A percentile compares a stretch with the other conserved stretches of the same genome.
Conservation (phyloP, 2,888 invertebrate genomes). For the Ichneumoninae sp. region DNA sequence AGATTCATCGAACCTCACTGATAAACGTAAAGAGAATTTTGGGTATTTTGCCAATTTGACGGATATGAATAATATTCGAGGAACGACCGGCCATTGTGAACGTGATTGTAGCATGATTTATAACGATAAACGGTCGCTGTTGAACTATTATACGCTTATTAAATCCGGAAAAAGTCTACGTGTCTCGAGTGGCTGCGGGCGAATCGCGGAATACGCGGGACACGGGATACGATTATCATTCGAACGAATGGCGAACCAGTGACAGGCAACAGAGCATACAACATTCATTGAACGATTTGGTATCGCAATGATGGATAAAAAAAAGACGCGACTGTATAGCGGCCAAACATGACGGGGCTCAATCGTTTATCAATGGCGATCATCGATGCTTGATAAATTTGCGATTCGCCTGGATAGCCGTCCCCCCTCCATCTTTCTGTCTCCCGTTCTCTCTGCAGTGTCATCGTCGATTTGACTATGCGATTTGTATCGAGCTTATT, state of each 20-base stretch:
- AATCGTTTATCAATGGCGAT: conserved; percentile 60
- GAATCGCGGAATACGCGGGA: conserved; percentile 31
- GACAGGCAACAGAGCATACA: conserved; percentile 12
- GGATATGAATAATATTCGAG: background rate
- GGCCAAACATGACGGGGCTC: conserved; percentile 45
- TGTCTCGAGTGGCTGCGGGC: conserved; percentile 8
- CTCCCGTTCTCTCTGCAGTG: background rate
- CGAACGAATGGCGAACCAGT: conserved; percentile 44
- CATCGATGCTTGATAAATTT: conserved; percentile 66
- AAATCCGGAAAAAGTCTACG: conserved; percentile 28
- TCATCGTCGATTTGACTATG: conserved; percentile 37
- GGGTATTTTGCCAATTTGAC: background rate
- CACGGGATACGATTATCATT: conserved; percentile 38
- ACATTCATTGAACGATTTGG: conserved; percentile 30
- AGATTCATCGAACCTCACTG: background rate
- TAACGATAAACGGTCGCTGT: conserved; percentile 9
- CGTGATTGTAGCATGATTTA: background rate
- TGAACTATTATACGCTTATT: conserved; percentile 17
- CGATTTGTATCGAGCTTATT: conserved; percentile 47
- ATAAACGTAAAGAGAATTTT: background rate
- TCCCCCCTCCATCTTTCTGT: conserved; percentile 8
- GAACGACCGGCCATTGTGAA: background rate
- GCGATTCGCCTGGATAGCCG: conserved; percentile 51
- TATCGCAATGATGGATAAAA: conserved; percentile 39
- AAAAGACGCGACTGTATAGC: conserved; percentile 39